Evolutionary conservation across 2,113 vertebrate genomes (phyloP), one percentile per base, ranked within the genome.

Genomic region (Leiothrix lutea): DNA sequence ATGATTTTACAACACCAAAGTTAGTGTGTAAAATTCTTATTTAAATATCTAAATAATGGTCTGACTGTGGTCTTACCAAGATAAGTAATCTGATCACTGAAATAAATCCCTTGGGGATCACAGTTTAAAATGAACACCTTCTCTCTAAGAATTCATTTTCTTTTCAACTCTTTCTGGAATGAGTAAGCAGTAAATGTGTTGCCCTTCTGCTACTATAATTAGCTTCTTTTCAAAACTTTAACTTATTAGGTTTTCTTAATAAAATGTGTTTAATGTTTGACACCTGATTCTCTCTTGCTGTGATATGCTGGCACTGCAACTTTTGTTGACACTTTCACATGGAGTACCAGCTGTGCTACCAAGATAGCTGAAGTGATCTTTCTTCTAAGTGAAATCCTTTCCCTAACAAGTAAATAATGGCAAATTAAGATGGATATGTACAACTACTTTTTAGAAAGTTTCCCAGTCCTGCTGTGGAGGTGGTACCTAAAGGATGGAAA

Each of bases 291-390:
- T 83, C 31, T 78, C 70, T 67, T 61, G 35, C 57, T 86, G 57
- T 80, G 80, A 73, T 90, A 58, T 79, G 71, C 88, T 96, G 69
- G 65, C 72, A 40, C 60, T 84, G 45, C 45, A 81, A 81, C 73
- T 94, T 95, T 24, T 92, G 44, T 78, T 94, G 92, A 88, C 13
- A 5, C 77, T 91, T 80, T 29, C 33, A 72, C 84, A 83, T 74
- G 67, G 60, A 66, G 28, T 86, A 51, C 70, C 51, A 84, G 77
- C 73, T 91, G 91, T 92, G 89, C 53, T 72, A 61, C 70, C 45
- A 72, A 80, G 80, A 69, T 81, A 89, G 40, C 80, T 61, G 69
- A 87, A 89, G 73, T 88, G 54, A 80, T 88, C 61, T 85, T 91
- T 78, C 57, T 81, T 71, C 92, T 73, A 90, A 88, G 91, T 85